Evolutionary conservation across 2,113 vertebrate species (phyloP).

Genomic region (Steatornis caripensis): DNA sequence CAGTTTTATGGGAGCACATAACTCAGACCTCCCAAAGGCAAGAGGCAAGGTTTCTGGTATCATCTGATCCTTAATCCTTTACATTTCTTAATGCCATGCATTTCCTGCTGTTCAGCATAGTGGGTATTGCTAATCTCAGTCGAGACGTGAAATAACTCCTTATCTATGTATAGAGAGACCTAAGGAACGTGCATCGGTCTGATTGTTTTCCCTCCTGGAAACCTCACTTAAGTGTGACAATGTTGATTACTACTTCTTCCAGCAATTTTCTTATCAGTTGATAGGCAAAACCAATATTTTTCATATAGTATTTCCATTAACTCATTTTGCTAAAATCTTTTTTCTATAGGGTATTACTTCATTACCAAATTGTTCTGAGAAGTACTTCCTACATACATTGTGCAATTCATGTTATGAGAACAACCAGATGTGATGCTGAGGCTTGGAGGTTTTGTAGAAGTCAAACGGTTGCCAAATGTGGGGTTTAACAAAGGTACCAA

Average conservation of each 20-base stretch:
- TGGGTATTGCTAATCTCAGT: not conserved
- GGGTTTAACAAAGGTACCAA: not conserved
- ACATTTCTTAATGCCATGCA: not conserved
- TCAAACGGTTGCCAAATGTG: not conserved
- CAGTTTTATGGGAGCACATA: not conserved
- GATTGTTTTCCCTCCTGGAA: not conserved
- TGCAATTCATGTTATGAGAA: not conserved
- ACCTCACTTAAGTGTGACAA: not conserved
- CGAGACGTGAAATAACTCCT: not conserved
- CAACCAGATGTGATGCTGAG: not conserved
- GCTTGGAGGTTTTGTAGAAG: not conserved
- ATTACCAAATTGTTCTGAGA: not conserved
- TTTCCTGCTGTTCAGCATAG: not conserved
- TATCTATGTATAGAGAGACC: not conserved
- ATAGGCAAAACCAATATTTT: constrained; percentile 23
- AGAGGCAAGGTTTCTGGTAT: not conserved
- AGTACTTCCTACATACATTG: not conserved
- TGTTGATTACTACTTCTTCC: not conserved
- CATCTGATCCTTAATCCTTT: not conserved
- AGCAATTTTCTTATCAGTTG: constrained; percentile 1
- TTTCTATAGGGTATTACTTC: not conserved
- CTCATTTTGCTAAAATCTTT: not conserved
- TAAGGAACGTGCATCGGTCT: not conserved
- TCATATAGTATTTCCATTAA: not conserved
- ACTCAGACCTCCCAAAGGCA: not conserved